These are phyloP conservation scores for Phalacrocorax carbo DNA, from an alignment of 2,113 vertebrate species.

Conservation along the genomic window DNA sequence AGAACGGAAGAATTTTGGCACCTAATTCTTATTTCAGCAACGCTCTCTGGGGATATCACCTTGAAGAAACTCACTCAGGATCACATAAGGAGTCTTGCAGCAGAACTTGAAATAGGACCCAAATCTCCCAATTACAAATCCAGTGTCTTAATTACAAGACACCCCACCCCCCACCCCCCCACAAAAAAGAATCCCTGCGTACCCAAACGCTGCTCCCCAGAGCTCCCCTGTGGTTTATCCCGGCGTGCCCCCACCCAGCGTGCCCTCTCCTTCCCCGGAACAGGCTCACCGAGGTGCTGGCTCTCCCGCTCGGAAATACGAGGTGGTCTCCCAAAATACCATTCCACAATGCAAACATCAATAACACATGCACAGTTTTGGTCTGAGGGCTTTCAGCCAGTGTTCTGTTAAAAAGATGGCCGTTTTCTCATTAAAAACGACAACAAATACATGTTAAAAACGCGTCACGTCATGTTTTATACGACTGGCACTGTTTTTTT, in stretches of 20 bases:
- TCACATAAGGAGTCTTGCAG: neutral
- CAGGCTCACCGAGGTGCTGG: neutral
- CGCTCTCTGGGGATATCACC: neutral
- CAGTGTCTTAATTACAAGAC: neutral
- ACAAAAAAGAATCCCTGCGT: neutral
- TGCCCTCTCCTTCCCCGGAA: neutral
- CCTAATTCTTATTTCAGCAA: neutral
- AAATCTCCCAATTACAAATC: neutral
- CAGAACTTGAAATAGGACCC: neutral
- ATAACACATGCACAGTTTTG: neutral
- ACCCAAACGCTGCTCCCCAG: neutral
- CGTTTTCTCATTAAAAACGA: neutral
- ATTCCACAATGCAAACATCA: neutral
- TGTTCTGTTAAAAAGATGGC: neutral
- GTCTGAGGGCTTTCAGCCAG: neutral
- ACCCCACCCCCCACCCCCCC: too few species aligned
- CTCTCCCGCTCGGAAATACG: neutral
- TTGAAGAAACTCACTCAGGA: neutral
- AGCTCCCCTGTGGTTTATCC: neutral
- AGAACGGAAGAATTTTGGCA: neutral
- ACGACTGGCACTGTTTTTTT: neutral
- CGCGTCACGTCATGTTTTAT: neutral
- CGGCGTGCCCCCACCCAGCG: rapidly evolving
- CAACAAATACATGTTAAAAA: neutral
- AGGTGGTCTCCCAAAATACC: neutral